These are phyloP conservation scores for Epinotia demarniana DNA, from an alignment of 2,888 invertebrate genomes.

Conservation along the genomic window DNA sequence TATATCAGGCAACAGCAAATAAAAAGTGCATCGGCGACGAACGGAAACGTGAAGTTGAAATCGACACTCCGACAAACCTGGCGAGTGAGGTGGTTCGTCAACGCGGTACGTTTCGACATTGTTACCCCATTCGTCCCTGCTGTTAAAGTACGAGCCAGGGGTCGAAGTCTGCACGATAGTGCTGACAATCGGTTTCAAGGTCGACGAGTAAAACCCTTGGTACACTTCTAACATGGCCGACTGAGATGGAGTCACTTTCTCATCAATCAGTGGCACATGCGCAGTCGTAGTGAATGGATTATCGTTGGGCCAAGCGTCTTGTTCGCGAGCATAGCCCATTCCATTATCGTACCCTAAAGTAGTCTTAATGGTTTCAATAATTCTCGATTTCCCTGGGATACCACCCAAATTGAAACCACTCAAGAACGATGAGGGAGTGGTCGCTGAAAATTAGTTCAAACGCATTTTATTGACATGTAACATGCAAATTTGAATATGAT, in stretches of 20 bases:
- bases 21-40: slow-evolving; percentile 74
- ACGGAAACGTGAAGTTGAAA: slow-evolving; percentile 67
- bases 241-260: slow-evolving; percentile 79
- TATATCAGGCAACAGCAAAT: slow-evolving; percentile 68
- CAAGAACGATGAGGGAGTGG: slow-evolving; percentile 75
- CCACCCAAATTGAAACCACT: slow-evolving; percentile 69
- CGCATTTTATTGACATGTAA: slow-evolving; percentile 66
- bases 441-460: slow-evolving; percentile 78
- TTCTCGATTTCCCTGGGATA: slow-evolving; percentile 78
- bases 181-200: slow-evolving; percentile 77
- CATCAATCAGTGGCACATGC: slow-evolving; percentile 73
- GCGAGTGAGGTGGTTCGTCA: slow-evolving; percentile 81
- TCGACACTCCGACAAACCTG: slow-evolving; percentile 83
- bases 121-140: slow-evolving; percentile 81
- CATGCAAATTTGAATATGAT: slow-evolving; percentile 60
- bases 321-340: slow-evolving; percentile 72
- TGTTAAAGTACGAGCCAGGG: slow-evolving; percentile 68
- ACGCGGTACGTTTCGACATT: slow-evolving; percentile 80
- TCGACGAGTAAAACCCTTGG: slow-evolving; percentile 80
- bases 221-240: slow-evolving; percentile 82
- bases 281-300: slow-evolving; percentile 80
- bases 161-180: slow-evolving; percentile 69
- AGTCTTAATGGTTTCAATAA: slow-evolving; percentile 80
- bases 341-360: slow-evolving; percentile 79
- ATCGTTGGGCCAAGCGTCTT: slow-evolving; percentile 80